A percentile compares a stretch with the other conserved stretches of the same genome.
phyloP scores from a whole-genome alignment of 2,888 invertebrate species.

The Microchrysa polita region DNA sequence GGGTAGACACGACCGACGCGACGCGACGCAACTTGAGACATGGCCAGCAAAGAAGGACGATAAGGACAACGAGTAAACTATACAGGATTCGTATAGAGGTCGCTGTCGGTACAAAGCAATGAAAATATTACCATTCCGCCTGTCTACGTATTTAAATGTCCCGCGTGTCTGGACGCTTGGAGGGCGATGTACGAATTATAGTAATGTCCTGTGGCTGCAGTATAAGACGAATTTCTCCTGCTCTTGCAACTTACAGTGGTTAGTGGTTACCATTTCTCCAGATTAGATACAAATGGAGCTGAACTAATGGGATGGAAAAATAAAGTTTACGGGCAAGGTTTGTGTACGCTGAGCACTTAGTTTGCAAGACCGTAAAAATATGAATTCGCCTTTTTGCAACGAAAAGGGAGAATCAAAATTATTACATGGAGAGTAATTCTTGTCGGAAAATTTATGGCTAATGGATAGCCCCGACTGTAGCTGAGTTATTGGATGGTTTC shows the following conservation, averaged over 20 bases:
- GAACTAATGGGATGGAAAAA: constrained; percentile 20
- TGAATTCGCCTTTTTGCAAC: background rate
- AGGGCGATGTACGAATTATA: too few species aligned
- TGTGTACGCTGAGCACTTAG: constrained; percentile 28
- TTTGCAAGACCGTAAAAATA: constrained; percentile 26
- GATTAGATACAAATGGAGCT: constrained; percentile 33
- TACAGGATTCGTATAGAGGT: too few species aligned
- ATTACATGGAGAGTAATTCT: constrained; percentile 33
- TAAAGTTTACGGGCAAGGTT: constrained; percentile 17
- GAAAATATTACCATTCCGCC: constrained; percentile 32
- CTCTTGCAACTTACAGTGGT: too few species aligned
- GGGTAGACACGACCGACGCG: background rate
- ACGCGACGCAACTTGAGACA: too few species aligned
- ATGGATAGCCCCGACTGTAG: background rate
- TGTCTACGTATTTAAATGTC: constrained; percentile 14
- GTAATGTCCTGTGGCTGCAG: too few species aligned
- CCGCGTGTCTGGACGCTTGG: background rate
- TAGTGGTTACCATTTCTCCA: background rate
- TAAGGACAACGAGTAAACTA: too few species aligned
- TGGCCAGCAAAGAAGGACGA: too few species aligned
- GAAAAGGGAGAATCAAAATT: constrained; percentile 13
- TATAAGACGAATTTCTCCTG: too few species aligned
- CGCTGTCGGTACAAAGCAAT: constrained; percentile 10
- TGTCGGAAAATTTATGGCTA: constrained; percentile 19
- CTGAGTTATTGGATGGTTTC: constrained; percentile 6